Evolutionary conservation across 2,113 vertebrate genomes (phyloP), one percentile per base, ranked within the genome.

Genomic region (Arvicanthis niloticus): DNA sequence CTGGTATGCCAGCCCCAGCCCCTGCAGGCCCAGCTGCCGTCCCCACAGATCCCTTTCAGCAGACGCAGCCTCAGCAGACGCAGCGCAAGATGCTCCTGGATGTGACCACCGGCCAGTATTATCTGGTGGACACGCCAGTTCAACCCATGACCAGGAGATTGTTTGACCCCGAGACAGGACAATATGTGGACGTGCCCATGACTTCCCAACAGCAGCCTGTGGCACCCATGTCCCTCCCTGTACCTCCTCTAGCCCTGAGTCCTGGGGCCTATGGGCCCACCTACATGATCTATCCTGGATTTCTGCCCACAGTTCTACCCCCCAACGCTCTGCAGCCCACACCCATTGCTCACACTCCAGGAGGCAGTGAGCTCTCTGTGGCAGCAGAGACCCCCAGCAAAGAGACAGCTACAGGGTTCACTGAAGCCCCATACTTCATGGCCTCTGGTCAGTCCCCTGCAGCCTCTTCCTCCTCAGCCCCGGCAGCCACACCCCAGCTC

Each of bases 41-140:
- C 70, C 72, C 97, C 58, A 11, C 96, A 45, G 92, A 99, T 98
- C 7, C 98, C 17, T 98, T 67, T 97, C 98, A 82, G 77, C 98
- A 93, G 48, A 98, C 56, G 96, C 98, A 98, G 29, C 98, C 98
- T 45, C 99, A 98, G 96, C 98, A 98, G 96, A 99, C 99, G 4
- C 99, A 99, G 98, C 99, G 99, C 92, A 99, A 99, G 97, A 99
- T 99, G 99, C 99, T 99, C 76, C 98, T 99, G 97, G 99, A 99
- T 97, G 99, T 99, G 85, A 99, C 98, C 82, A 99, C 99, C 0
- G 99, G 99, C 53, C 99, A 99, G 97, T 99, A 99, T 98, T 99
- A 99, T 97, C 98, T 99, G 94, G 99, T 99, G 91, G 99, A 99
- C 97, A 99, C 99, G 0, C 99, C 99, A 0, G 97, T 99, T n/a